Evolutionary conservation across 2,888 invertebrate species (phyloP), one percentile per base, ranked within the genome.

Genomic region (Pseudeuparius sepicola): DNA sequence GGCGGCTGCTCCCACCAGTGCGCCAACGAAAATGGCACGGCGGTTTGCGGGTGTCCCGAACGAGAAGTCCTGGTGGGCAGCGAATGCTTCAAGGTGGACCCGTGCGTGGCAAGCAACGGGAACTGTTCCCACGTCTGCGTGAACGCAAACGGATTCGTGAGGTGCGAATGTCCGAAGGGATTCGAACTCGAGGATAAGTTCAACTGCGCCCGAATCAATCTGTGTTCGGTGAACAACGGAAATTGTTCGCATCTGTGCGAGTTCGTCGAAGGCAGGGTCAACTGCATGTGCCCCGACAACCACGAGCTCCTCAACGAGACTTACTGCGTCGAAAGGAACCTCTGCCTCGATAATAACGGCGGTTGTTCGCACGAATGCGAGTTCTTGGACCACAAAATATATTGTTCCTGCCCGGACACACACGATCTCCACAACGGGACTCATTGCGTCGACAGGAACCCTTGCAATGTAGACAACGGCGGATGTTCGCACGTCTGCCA

Each of bases 401-500:
- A 3, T 23, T 77, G 76, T 48, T 54, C 63, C 1, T 76, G 76
- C 50, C 65, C 68, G 0, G 47, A 56, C 11, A 70, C 68, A 2
- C 62, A 63, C 37, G 61, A 65, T 34, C 49, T 70, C 5, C 46
- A 48, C 4, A 54, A 56, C 24, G 60, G 55, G 15, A 57, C 53
- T 11, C 49, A 47, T 26, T 67, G 66, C 41, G 47, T 43, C 12
- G 61, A 63, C 48, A 59, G 69, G 6, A 66, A 75, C 49, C 73
- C 71, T 16, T 80, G 78, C 44, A 52, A 57, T 4, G 48, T 55
- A 1, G 64, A 66, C 28, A 75, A 76, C 42, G 75, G 73, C 2
- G 73, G 71, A 26, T 80, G 79, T 52, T 67, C 70, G 4, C 75
- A 78, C 40, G 57, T 62, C n/a, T 80, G 79, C 48, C 24, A 50